Base-by-base conservation (phyloP, 2,888 invertebrate species). In the Ptilodon capucinus region DNA sequence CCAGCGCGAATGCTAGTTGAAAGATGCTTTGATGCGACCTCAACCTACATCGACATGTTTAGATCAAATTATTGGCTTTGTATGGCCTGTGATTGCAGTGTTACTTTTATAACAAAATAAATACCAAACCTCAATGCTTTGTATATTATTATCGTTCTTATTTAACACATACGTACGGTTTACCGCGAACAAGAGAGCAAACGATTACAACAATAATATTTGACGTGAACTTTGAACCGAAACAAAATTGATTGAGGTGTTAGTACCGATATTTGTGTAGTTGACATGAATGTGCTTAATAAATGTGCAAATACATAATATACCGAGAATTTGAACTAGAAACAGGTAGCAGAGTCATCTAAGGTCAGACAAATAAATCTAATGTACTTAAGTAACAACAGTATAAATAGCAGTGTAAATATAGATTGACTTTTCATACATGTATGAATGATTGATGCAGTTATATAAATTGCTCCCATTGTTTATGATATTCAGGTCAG, bases 1-100 rank as follows among this genome's bases (percentile, higher is more conserved):
- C 43, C 58, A n/a, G n/a, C n/a, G n/a, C n/a, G 60, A 63, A 71
- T 69, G 58, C 54, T 57, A 55, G 61, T 56, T 53, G 60, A 53
- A 45, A 21, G 9, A 7, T 43, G 39, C 18, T 40, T 38, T 46
- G n/a, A 40, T 42, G 42, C 40, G 19, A 40, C 38, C 32, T 18
- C 14, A 39, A 23, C 14, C 25, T 25, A 14, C 11, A n/a, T n/a
- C 5, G 28, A 28, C 28, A 28, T 28, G 28, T n/a, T 28, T 11
- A 1, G 0, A 28, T 28, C 28, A 2, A 28, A 28, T 28, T n/a
- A 28, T n/a, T n/a, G n/a, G n/a, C n/a, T n/a, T n/a, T n/a, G n/a
- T n/a, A n/a, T n/a, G n/a, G n/a, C n/a, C n/a, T n/a, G n/a, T n/a
- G n/a, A n/a, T n/a, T n/a, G n/a, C n/a, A n/a, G n/a, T n/a, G n/a